These are phyloP conservation scores for Malurus cyaneus DNA, from an alignment of 2,113 vertebrate genomes.

Conservation along the genomic window DNA sequence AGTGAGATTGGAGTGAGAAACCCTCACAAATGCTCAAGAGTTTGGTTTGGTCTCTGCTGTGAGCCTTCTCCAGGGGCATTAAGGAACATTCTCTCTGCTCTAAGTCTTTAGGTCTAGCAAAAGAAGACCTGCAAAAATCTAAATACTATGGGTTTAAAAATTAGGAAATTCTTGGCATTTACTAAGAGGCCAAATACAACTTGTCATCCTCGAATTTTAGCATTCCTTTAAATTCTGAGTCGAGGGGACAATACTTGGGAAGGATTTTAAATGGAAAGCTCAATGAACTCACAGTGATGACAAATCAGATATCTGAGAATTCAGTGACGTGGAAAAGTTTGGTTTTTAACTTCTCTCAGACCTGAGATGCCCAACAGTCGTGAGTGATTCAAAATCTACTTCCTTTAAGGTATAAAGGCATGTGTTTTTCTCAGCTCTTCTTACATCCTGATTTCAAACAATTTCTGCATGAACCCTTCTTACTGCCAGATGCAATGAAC, in stretches of 20 bases:
- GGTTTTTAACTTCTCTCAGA: not conserved
- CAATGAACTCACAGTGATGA: not conserved
- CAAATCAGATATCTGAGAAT: not conserved
- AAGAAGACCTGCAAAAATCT: not conserved
- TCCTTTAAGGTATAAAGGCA: not conserved
- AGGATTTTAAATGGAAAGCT: not conserved
- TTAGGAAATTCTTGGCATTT: not conserved
- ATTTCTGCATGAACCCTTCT: not conserved
- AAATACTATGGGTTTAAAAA: not conserved
- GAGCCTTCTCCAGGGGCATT: not conserved
- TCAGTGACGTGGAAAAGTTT: not conserved
- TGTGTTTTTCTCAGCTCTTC: not conserved
- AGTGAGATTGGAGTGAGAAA: not conserved
- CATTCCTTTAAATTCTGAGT: not conserved
- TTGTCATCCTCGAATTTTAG: not conserved
- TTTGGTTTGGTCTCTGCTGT: not conserved
- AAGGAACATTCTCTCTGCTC: not conserved
- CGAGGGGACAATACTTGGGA: not conserved
- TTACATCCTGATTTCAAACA: not conserved
- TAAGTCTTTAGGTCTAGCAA: not conserved
- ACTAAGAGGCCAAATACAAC: not conserved
- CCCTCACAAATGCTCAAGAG: not conserved
- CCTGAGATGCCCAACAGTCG: rapidly evolving
- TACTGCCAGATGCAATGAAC: not conserved
- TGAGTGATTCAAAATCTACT: not conserved